Conservation (phyloP, 2,113 vertebrate species). For the Hippocampus abdominalis region DNA sequence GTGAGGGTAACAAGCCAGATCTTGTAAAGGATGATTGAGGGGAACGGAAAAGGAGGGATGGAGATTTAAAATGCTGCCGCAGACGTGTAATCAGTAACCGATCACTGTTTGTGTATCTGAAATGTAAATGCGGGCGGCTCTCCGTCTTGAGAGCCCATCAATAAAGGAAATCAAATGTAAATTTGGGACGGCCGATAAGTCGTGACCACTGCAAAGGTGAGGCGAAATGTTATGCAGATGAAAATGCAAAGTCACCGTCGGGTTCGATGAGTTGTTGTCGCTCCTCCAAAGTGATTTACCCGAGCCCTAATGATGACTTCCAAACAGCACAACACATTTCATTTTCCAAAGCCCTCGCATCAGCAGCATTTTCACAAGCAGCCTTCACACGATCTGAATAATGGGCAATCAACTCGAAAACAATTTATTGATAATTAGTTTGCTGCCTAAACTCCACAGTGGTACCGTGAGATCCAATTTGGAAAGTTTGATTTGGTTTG, state of each 20-base stretch:
- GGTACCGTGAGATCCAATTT: too few species aligned
- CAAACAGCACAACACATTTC: neutral
- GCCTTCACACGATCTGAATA: neutral
- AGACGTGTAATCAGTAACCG: constrained; percentile 5
- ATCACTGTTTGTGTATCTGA: constrained; percentile 7
- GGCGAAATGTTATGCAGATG: constrained; percentile 21
- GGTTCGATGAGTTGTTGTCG: constrained; percentile 21
- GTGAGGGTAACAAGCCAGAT: constrained; percentile 1
- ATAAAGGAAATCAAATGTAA: constrained; percentile 31
- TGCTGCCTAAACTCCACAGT: neutral
- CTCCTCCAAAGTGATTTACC: constrained; percentile 3
- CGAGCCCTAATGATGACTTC: neutral
- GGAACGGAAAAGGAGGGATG: neutral
- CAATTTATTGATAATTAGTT: neutral
- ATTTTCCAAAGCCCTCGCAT: neutral
- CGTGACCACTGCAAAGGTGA: neutral
- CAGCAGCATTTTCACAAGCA: neutral
- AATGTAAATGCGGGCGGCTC: neutral
- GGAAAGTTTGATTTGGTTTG: too few species aligned
- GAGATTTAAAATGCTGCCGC: constrained; percentile 6
- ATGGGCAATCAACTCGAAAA: neutral
- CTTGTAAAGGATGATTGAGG: constrained; percentile 10
- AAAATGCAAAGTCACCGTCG: constrained; percentile 23
- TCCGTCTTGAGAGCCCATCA: constrained; percentile 14
- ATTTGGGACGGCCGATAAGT: constrained; percentile 16